Evolutionary conservation across 2,888 invertebrate species (phyloP), one percentile per base, ranked within the genome.

Genomic region (Melipona bicolor): DNA sequence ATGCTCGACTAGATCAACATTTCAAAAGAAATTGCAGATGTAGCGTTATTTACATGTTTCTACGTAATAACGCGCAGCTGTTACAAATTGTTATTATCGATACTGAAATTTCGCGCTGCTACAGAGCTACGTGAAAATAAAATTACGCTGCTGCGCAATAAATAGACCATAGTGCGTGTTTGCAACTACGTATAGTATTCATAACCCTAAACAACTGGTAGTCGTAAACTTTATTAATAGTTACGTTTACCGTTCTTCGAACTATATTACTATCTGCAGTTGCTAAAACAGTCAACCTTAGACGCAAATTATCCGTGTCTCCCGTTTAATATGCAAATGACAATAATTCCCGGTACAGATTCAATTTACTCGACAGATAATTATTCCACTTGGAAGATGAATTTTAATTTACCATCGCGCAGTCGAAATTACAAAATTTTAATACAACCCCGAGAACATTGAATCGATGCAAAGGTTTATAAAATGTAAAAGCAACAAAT

Each of bases 181-280:
- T 43, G 56, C 19, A 5, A 71, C 71, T 43, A 36, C 36, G 36
- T 19, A 32, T 32, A 13, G 43, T 24, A 56, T 69, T 69, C 68
- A 13, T n/a, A 56, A 71, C n/a, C 24, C n/a, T 19, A 24, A 43
- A 59, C 71, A 24, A 71, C 71, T 27, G 27, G 3, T 43, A 43
- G 36, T 43, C 59, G 6, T 59, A 59, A 71, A 59, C 3, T 71
- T 59, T 24, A 71, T 43, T 71, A 43, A 71, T 59, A 71, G 43
- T 43, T 19, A 27, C 43, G 24, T 71, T 71, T 24, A 71, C 71
- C 21, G 43, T 59, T 71, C 43, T 24, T 19, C 71, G 43, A 59
- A 43, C 24, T 43, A 24, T 43, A 32, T 17, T 56, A 24, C 36
- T 43, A 71, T 19, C 59, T 71, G 19, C 21, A 56, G 36, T 59